Evolutionary conservation across 2,797 vertebrate species (phyloP), one percentile per base, ranked within the genome.

Genomic region (Muscicapa striata): DNA sequence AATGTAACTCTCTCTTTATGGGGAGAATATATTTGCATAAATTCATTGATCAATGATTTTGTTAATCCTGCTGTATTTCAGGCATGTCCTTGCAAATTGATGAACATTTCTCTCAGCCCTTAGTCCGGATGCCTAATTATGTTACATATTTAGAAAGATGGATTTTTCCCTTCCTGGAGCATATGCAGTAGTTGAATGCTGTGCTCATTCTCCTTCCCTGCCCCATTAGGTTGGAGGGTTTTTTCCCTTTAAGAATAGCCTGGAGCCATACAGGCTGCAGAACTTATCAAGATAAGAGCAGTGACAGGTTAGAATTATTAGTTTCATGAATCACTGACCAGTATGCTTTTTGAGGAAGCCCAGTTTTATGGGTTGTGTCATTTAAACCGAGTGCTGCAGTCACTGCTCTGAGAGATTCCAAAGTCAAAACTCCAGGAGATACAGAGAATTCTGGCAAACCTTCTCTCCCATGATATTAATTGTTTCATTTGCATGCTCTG

Each of bases 401-500:
- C 29, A 1, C 38, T 70, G 63, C 70, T 78, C 54, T 0, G 0
- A 81, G 80, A 92, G 59, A 62, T 52, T 84, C 84, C 45, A 46
- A 92, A 91, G 89, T 92, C 91, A 87, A 59, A 93, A 67, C 41
- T 70, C 54, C 55, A 51, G 63, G 52, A 84, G 83, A 49, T 16
- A 15, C 13, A 7, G 41, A 55, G 68, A 52, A 83, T 87, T 82
- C 87, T 94, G 88, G 77, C 87, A 91, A 70, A 68, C 74, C 64
- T 67, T 55, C 59, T 90, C 46, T 64, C 80, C 77, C 40, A 18
- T 64, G 63, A 9, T 92, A 76, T 57, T 91, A 94, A 87, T 95
- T 75, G 85, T 94, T 93, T 91, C 63, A 93, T 95, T 96, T 95
- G 87, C 77, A 94, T 88, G 80, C 93, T 91, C 73, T 68, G 55